Evolutionary conservation across 2,888 invertebrate species (phyloP).

Genomic region (Carabus problematicus): DNA sequence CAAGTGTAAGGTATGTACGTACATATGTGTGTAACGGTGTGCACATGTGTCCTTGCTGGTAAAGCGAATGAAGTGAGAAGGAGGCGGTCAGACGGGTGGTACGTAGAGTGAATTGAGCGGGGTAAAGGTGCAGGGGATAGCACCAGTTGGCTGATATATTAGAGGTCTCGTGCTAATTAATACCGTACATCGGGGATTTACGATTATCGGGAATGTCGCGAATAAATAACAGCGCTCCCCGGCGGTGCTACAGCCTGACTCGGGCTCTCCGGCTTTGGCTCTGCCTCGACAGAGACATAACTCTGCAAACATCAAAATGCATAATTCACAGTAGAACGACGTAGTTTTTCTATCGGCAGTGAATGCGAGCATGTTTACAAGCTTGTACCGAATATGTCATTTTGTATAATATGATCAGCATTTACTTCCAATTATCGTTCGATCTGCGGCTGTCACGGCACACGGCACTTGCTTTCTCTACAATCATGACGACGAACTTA

Average conservation of each 20-base stretch:
- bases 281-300: conserved; percentile 23
- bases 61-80: no score
- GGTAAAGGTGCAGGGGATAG: not conserved
- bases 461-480: not conserved
- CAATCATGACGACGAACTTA: not conserved
- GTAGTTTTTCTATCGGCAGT: conserved; percentile 12
- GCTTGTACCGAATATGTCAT: conserved; percentile 48
- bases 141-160: conserved; percentile 34
- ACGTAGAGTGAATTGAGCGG: not conserved
- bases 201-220: conserved; percentile 41
- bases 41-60: not conserved
- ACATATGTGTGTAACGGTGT: not conserved
- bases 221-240: conserved; percentile 33
- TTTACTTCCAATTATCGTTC: conserved; percentile 48
- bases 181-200: conserved; percentile 39
- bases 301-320: conserved; percentile 29
- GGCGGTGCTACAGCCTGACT: not conserved
- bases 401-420: conserved; percentile 48
- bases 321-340: conserved; percentile 27
- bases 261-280: not conserved
- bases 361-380: conserved; percentile 38
- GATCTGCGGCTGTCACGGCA: conserved; percentile 26
- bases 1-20: not conserved
- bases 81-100: not conserved
- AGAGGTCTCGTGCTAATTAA: conserved; percentile 41